A percentile compares a stretch with the other conserved stretches of the same genome.
These are phyloP conservation scores for Agrochola litura DNA, from an alignment of 2,888 invertebrate species.

Conservation along the genomic window DNA sequence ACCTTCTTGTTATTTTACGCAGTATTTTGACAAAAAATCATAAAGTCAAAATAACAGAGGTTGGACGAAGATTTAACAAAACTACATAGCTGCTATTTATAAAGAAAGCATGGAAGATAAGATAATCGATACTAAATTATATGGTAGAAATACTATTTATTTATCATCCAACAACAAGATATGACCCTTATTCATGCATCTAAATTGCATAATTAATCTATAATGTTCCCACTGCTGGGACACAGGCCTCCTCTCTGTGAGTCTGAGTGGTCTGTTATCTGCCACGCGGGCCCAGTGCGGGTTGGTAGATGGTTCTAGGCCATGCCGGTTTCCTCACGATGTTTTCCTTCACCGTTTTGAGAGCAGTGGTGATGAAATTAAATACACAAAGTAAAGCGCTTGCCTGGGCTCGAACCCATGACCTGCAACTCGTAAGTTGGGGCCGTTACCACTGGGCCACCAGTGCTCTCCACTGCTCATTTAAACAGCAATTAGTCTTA, in stretches of 20 bases:
- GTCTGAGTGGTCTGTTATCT: too few relatives aligned
- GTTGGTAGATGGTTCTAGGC: too few relatives aligned
- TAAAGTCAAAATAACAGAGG: background rate
- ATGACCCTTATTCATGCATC: conserved; percentile 6
- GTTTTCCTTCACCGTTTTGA: too few relatives aligned
- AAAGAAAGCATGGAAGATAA: background rate
- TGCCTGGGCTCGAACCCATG: too few relatives aligned
- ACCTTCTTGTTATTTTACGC: background rate
- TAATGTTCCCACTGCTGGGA: too few relatives aligned
- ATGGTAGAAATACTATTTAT: background rate
- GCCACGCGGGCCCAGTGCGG: too few relatives aligned
- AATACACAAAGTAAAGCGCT: too few relatives aligned
- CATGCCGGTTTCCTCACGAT: too few relatives aligned
- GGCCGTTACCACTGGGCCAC: too few relatives aligned
- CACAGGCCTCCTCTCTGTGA: too few relatives aligned
- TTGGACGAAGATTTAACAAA: background rate
- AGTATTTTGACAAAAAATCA: background rate
- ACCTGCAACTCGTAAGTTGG: too few relatives aligned
- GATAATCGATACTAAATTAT: background rate
- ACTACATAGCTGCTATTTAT: background rate
- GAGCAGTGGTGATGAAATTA: too few relatives aligned
- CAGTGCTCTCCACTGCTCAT: background rate
- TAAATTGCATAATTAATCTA: background rate
- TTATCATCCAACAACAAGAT: conserved; percentile 19
- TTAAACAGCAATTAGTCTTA: conserved; percentile 33